Evolutionary conservation across 2,797 vertebrate species (phyloP), one percentile per base, ranked within the genome.

Genomic region (Phrynocephalus vlangalii): DNA sequence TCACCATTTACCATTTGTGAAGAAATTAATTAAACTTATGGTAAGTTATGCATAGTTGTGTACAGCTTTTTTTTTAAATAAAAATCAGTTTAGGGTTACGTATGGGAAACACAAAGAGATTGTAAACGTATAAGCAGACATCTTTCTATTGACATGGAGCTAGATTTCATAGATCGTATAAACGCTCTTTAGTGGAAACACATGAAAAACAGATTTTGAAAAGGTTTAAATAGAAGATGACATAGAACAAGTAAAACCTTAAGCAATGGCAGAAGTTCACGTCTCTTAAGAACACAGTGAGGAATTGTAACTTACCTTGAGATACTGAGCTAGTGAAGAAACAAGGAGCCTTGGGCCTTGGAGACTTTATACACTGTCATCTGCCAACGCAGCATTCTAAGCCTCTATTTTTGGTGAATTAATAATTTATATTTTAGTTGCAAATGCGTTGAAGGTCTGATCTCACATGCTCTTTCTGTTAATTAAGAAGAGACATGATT

Each of bases 361-460:
- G 38, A 91, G 91, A 89, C 93, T 97, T 97, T 97, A 97, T 96
- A 96, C 28, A n/a, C 83, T 79, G 83, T 70, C 88, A 94, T 88
- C 90, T 96, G 96, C 96, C 91, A 94, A 94, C 90, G 22, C 92
- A 96, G 96, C 95, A 92, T 38, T 96, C 83, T 70, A 91, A 83
- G 1, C 16, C 93, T 96, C 96, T 97, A 93, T 95, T 95, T 96
- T 97, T 96, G 96, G 95, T 95, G 93, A 94, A 96, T 79, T 96
- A 94, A 96, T 95, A 93, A 91, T 96, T 94, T 94, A 94, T 93
- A 95, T 87, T 91, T 95, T 94, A 96, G 94, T 95, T 95, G 96
- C 88, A 96, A 96, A 97, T 81, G 94, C 66, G 93, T 96, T 85
- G 93, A 95, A 96, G 95, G 84, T 86, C 86, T 95, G 96, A 96